Evolutionary conservation across 2,888 invertebrate species (phyloP).

Genomic region (Chrysotoxum bicinctum): DNA sequence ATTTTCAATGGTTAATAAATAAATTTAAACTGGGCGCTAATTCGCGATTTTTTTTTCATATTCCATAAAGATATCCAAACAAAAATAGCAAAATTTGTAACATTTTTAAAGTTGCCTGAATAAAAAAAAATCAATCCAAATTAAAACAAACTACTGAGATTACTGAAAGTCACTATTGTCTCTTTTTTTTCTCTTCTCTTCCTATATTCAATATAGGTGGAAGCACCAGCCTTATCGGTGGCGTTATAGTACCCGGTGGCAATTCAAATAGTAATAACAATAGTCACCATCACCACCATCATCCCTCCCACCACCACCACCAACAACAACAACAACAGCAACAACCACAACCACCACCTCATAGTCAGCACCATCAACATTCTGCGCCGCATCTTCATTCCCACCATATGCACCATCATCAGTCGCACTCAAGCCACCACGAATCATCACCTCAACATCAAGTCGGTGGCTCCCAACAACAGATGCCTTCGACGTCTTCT

Average conservation of each 20-base stretch:
- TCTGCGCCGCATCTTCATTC: slow-evolving; percentile 74
- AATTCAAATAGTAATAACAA: slow-evolving; percentile 79
- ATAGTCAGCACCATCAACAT: slow-evolving; percentile 74
- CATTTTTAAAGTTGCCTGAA: slow-evolving; percentile 73
- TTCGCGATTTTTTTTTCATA: slow-evolving; percentile 51
- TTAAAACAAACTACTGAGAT: slow-evolving; percentile 75
- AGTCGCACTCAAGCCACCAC: slow-evolving; percentile 74
- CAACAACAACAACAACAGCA: slow-evolving; percentile 75
- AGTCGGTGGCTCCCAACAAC: slow-evolving; percentile 77
- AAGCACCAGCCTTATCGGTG: slow-evolving; percentile 81
- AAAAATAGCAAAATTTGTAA: slow-evolving; percentile 71
- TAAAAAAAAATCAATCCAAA: slow-evolving; percentile 70
- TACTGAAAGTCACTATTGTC: slow-evolving; percentile 83
- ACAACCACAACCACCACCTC: slow-evolving; percentile 73
- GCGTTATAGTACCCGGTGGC: slow-evolving; percentile 81
- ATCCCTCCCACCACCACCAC: slow-evolving; percentile 78
- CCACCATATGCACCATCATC: slow-evolving; percentile 74
- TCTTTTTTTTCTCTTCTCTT: slow-evolving; percentile 82
- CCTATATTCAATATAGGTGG: slow-evolving; percentile 82
- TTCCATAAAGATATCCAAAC: slow-evolving; percentile 47
- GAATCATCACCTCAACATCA: slow-evolving; percentile 69
- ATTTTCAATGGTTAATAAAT: slow-evolving; percentile 55
- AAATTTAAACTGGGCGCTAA: slow-evolving; percentile 48
- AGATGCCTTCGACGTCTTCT: slow-evolving; percentile 76
- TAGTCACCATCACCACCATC: slow-evolving; percentile 77